phyloP scores from a whole-genome alignment of 30 jellyfish, hydroid and myxozoan genomes.

The Chironex yamaguchii region DNA sequence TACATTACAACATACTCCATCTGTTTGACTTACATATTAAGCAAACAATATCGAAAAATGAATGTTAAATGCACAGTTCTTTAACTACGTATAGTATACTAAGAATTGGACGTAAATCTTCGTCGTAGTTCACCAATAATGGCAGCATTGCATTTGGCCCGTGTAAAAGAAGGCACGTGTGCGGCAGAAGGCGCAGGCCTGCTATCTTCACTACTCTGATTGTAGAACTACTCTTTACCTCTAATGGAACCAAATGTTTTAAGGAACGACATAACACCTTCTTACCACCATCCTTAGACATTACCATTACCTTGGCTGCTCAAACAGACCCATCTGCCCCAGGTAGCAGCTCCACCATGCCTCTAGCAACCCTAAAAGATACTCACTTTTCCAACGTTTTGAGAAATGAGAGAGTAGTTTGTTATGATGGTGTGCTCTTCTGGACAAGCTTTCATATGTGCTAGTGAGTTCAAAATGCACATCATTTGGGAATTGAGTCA shows the following conservation, averaged over 20 bases:
- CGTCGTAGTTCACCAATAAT: no score
- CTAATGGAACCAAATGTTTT: constrained; percentile 46
- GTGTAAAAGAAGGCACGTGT: no score
- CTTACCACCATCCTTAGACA: constrained; percentile 14
- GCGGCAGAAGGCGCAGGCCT: no score
- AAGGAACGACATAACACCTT: constrained; percentile 14
- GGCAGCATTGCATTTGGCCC: no score
- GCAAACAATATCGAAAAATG: no score
- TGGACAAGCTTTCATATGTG: constrained; percentile 39
- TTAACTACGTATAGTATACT: no score
- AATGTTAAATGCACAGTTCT: no score
- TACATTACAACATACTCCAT: no score
- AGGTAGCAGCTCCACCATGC: constrained; percentile 41
- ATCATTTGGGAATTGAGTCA: constrained; percentile 14
- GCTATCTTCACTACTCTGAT: no score
- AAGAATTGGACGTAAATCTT: no score
- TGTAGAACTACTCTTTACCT: no score
- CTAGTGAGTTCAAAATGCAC: constrained; percentile 23
- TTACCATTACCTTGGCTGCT: constrained; percentile 47
- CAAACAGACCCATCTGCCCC: constrained; percentile 51
- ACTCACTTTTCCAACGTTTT: constrained; percentile 34
- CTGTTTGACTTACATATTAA: no score
- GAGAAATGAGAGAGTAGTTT: not conserved
- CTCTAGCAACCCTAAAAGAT: constrained; percentile 25
- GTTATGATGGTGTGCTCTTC: constrained; percentile 39